A percentile compares a stretch with the other conserved stretches of the same genome.
Conservation (phyloP, 2,888 invertebrate species). For the Catonia carolina region DNA sequence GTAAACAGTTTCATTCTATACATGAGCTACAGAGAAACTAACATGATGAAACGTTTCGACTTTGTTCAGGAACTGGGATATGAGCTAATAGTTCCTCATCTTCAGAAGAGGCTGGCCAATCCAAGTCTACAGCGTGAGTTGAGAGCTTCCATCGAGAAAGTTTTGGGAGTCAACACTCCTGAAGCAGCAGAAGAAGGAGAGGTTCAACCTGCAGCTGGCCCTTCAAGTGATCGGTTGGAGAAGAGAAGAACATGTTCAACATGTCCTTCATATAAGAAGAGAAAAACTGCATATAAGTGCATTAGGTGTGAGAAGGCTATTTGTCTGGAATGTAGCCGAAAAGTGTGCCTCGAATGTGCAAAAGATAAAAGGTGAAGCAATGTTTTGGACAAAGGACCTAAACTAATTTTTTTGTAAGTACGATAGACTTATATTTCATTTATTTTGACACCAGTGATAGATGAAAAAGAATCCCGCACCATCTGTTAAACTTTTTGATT, state of each 20-base stretch:
- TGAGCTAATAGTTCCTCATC: constrained; percentile 15
- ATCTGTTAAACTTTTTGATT: too few relatives aligned
- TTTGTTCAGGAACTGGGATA: constrained; percentile 8
- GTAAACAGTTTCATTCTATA: constrained; percentile 15
- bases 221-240: not conserved
- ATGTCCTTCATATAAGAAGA: not conserved
- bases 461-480: too few relatives aligned
- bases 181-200: constrained; percentile 1
- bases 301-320: not conserved
- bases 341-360: not conserved
- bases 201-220: not conserved
- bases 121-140: not conserved
- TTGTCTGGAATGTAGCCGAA: not conserved
- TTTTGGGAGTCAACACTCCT: not conserved
- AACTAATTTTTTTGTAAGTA: too few relatives aligned
- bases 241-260: not conserved
- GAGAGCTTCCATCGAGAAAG: not conserved
- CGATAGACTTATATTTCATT: too few relatives aligned
- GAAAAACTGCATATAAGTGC: not conserved
- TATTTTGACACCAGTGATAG: too few relatives aligned
- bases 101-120: not conserved
- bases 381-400: too few relatives aligned
- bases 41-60: constrained; percentile 12
- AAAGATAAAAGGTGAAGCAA: too few relatives aligned
- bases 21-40: constrained; percentile 16